A percentile compares a stretch with the other conserved stretches of the same genome.
Evolutionary conservation across 2,113 vertebrate genomes (phyloP).

Genomic region (Diadophis punctatus): DNA sequence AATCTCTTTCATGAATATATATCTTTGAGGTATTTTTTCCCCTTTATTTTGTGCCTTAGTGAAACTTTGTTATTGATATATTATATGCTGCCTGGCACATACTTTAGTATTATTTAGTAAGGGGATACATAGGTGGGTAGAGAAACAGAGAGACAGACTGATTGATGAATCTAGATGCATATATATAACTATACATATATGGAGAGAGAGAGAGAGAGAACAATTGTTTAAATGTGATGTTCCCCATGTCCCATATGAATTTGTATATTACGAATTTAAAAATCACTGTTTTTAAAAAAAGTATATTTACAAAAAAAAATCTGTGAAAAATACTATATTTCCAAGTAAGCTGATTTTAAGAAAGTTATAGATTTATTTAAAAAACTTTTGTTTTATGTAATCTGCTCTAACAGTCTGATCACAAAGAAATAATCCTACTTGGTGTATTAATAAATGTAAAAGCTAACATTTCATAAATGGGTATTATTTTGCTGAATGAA

Average conservation of each 20-base stretch:
- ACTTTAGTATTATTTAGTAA: neutral
- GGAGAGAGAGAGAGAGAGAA: too few species aligned
- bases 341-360: constrained; percentile 10
- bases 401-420: constrained; percentile 16
- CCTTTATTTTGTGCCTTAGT: neutral
- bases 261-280: neutral
- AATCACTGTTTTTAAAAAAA: neutral
- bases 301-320: neutral
- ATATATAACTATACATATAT: neutral
- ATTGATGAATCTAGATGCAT: neutral
- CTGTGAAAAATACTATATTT: constrained; percentile 3
- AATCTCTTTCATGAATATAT: neutral
- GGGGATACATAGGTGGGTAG: neutral
- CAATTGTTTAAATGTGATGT: neutral
- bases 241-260: neutral
- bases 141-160: neutral
- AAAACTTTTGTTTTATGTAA: neutral
- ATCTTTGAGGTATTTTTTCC: neutral
- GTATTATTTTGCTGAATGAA: neutral
- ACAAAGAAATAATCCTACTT: constrained; percentile 11
- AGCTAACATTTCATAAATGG: neutral
- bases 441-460: neutral
- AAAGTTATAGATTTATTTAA: neutral
- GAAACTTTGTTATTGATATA: neutral
- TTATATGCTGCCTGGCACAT: neutral